A percentile compares a stretch with the other conserved stretches of the same genome.
Evolutionary conservation across 1,140 invertebrate species (phyloP).

Genomic region (Thaumetopoea pityocampa): DNA sequence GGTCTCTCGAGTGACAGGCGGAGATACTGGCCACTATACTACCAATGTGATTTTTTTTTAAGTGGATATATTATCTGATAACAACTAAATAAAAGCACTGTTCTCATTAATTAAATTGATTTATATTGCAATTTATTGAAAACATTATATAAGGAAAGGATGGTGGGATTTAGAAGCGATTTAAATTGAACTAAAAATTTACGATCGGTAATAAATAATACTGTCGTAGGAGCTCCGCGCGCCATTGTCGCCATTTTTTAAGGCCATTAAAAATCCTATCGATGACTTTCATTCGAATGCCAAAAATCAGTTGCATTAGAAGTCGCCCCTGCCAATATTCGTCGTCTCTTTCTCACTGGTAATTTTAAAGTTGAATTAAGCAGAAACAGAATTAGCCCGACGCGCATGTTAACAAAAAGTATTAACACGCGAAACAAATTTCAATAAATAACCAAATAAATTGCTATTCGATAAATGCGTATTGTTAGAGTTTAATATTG

Average conservation of each 20-base stretch:
- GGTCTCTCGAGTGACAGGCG: no score
- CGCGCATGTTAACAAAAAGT: slow-evolving; percentile 33
- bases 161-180: slow-evolving; percentile 57
- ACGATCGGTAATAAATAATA: slow-evolving; percentile 66
- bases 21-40: no score
- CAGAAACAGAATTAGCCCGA: slow-evolving; percentile 30
- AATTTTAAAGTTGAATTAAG: slow-evolving; percentile 25
- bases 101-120: slow-evolving; percentile 39
- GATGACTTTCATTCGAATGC: slow-evolving; percentile 52
- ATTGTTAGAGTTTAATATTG: slow-evolving; percentile 63
- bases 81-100: no score
- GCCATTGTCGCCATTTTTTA: slow-evolving; percentile 67
- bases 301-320: slow-evolving; percentile 47
- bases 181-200: slow-evolving; percentile 68
- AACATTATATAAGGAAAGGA: slow-evolving; percentile 35
- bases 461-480: slow-evolving; percentile 60
- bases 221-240: slow-evolving; percentile 42
- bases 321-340: slow-evolving; percentile 20
- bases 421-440: slow-evolving; percentile 66
- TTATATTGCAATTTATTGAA: slow-evolving; percentile 50
- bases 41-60: no score
- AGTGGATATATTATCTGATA: no score
- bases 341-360: slow-evolving; percentile 33
- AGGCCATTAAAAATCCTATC: slow-evolving; percentile 72
- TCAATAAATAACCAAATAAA: slow-evolving; percentile 73